Evolutionary conservation across 2,888 invertebrate genomes (phyloP).

Genomic region (Diarsia dahlii): DNA sequence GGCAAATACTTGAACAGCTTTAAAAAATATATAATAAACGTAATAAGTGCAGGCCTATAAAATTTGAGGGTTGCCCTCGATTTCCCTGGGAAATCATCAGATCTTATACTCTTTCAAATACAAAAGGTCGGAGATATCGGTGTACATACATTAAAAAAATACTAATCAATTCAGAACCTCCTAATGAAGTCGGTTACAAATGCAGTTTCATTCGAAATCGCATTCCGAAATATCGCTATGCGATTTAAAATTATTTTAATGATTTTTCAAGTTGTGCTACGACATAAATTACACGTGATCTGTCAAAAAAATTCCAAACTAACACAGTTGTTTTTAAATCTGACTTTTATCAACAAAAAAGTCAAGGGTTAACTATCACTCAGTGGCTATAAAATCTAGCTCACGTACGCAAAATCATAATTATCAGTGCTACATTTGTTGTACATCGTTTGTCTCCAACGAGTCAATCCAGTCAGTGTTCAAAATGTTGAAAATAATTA

Average conservation of each 20-base stretch:
- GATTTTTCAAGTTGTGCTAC: neutral
- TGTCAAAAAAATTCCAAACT: neutral
- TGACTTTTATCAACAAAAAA: conserved; percentile 14
- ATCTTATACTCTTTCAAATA: too few species aligned
- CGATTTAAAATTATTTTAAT: neutral
- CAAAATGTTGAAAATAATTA: conserved; percentile 22
- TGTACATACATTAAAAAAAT: too few species aligned
- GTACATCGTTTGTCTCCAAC: neutral
- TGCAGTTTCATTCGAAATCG: too few species aligned
- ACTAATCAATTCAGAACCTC: too few species aligned
- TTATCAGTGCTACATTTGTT: neutral
- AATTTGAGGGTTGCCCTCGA: too few species aligned
- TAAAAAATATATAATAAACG: too few species aligned
- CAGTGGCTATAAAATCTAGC: neutral
- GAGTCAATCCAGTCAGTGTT: neutral
- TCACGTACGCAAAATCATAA: neutral
- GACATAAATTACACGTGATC: neutral
- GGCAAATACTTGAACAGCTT: too few species aligned
- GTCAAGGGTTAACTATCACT: neutral
- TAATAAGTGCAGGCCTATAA: too few species aligned
- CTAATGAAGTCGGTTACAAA: too few species aligned
- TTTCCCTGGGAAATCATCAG: too few species aligned
- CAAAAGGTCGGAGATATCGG: too few species aligned
- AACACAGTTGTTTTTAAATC: neutral
- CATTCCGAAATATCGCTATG: too few species aligned